Evolutionary conservation across 2,797 vertebrate genomes (phyloP), one percentile per base, ranked within the genome.

Genomic region (Vireo griseus): DNA sequence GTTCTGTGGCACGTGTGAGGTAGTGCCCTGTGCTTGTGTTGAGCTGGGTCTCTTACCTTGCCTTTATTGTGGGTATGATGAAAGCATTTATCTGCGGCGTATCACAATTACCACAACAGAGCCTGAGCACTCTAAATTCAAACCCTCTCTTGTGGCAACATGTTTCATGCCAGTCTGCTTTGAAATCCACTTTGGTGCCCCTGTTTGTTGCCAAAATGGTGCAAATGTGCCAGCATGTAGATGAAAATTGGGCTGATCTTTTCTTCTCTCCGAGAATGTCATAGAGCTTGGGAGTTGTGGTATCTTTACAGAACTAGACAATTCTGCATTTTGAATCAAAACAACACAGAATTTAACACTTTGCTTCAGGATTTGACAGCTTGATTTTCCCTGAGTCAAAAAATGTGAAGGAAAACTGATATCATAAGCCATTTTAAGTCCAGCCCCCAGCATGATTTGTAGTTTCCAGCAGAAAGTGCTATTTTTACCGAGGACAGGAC

Each of bases 71-170:
- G 61, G 48, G 50, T 77, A 44, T 72, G 78, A 92, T 74, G 58
- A 88, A 84, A 83, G 15, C 68, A 21, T 62, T 94, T 95, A 88
- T 93, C 90, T 90, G 44, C 66, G 66, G 63, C 54, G 91, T 72
- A 86, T 95, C 88, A 14, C 69, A 45, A 69, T 95, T 92, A 90
- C 39, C 58, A 42, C 68, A 72, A 31, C 0, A 5, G 39, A 71
- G 57, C 58, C 54, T 33, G 35, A 88, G 76, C 69, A 12, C 44
- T 80, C 31, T 54, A 16, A 55, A 74, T 86, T 80, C 75, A 86
- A 68, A 21, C 55, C 11, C 13, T 90, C 33, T 86, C 92, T 83
- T 95, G 95, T 81, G 55, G 83, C 33, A 86, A 69, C 90, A 90
- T 6, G 20, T 75, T 84, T 81, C 47, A 14, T 93, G 39, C 54